A percentile compares a stretch with the other conserved stretches of the same genome.
Conservation (phyloP, 2,888 invertebrate species). For the Leptopilina syphax region DNA sequence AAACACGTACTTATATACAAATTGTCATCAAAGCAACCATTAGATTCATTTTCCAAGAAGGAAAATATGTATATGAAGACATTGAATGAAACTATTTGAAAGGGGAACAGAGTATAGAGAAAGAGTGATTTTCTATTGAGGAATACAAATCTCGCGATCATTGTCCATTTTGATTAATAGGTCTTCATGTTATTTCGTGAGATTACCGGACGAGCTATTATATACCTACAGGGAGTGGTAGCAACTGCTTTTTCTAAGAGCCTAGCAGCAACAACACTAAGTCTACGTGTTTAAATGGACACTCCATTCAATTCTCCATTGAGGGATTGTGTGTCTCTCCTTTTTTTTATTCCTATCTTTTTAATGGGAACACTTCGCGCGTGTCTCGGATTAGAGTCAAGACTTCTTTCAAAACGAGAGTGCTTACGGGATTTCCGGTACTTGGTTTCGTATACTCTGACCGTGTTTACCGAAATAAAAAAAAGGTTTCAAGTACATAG, state of each 20-base stretch:
- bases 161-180: slow-evolving; percentile 32
- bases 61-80: not conserved
- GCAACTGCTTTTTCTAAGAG: slow-evolving; percentile 12
- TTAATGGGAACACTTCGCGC: slow-evolving; percentile 21
- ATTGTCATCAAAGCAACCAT: not conserved
- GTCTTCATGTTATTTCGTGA: slow-evolving; percentile 26
- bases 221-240: slow-evolving; percentile 20
- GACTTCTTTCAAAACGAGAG: slow-evolving; percentile 32
- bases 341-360: not conserved
- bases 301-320: slow-evolving; percentile 21
- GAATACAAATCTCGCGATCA: slow-evolving; percentile 34
- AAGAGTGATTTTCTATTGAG: slow-evolving; percentile 11
- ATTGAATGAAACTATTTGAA: slow-evolving; percentile 3
- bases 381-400: slow-evolving; percentile 30
- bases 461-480: slow-evolving; percentile 2
- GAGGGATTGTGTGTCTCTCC: not conserved
- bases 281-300: slow-evolving; percentile 29
- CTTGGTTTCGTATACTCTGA: slow-evolving; percentile 24
- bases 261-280: not conserved
- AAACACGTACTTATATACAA: not conserved
- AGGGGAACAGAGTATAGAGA: not conserved
- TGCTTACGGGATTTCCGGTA: slow-evolving; percentile 37
- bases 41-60: not conserved
- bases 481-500: not conserved
- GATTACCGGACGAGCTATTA: slow-evolving; percentile 32